Conservation (phyloP, 1,140 invertebrate species). For the Diplogasteroides magnus region DNA sequence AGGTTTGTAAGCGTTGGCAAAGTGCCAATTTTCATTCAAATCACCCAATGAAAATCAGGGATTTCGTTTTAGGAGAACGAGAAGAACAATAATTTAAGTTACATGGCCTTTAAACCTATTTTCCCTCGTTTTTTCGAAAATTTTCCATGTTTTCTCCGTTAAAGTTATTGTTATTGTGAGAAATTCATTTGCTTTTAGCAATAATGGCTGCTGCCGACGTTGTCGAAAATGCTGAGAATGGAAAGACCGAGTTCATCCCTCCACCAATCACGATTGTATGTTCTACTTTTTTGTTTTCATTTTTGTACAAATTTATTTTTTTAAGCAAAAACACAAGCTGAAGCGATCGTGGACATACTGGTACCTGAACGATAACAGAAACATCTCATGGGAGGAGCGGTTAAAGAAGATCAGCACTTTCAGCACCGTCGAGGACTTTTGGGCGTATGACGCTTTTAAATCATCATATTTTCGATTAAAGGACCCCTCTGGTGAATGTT, state of each 20-base stretch:
- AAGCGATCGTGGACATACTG: constrained; percentile 94
- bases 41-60: too few species aligned
- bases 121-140: too few species aligned
- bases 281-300: constrained; percentile 2
- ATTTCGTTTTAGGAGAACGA: too few species aligned
- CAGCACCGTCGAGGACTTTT: constrained; percentile 95
- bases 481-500: too few species aligned
- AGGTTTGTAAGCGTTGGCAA: too few species aligned
- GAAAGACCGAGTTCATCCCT: not conserved
- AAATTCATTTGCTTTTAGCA: too few species aligned
- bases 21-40: too few species aligned
- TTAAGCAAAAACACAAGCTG: constrained; percentile 81
- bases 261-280: not conserved
- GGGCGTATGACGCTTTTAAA: constrained; percentile 70
- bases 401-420: constrained; percentile 85
- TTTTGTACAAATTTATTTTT: constrained; percentile 13
- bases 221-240: not conserved
- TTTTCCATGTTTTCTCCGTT: too few species aligned
- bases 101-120: too few species aligned
- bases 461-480: not conserved
- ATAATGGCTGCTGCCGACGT: not conserved
- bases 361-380: constrained; percentile 89
- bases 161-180: too few species aligned
- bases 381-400: constrained; percentile 84
- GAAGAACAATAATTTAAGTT: too few species aligned